Percentiles rank a stretch among this genome's conserved stretches.
These are phyloP conservation scores for Cryptocephalus moraei DNA, from an alignment of 2,888 invertebrate genomes.

Conservation along the genomic window DNA sequence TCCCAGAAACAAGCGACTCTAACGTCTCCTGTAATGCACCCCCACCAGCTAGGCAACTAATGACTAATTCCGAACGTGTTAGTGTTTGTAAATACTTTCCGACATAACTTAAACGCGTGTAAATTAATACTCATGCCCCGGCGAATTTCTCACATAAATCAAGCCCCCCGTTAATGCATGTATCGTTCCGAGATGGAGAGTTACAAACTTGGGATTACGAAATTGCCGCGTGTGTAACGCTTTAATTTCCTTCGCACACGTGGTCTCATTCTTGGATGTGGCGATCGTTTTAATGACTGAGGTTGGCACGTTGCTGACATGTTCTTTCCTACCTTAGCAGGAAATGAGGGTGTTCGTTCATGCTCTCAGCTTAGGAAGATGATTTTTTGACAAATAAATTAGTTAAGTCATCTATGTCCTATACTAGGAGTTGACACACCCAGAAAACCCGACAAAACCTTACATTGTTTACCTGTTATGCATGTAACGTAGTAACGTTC, in stretches of 20 bases:
- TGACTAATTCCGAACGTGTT: slow-evolving; percentile 12
- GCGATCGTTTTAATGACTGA: slow-evolving; percentile 3
- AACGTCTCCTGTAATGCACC: slow-evolving; percentile 4
- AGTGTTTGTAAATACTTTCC: slow-evolving; percentile 12
- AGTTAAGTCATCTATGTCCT: too few species aligned
- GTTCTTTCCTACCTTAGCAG: too few species aligned
- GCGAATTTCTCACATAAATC: slow-evolving; percentile 14
- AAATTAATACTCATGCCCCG: slow-evolving; percentile 13
- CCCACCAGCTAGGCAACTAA: slow-evolving; percentile 6
- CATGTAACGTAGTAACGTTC: too few species aligned
- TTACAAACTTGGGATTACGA: slow-evolving; percentile 9
- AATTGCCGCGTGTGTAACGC: slow-evolving; percentile 3
- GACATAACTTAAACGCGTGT: slow-evolving; percentile 13
- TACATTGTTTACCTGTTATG: too few species aligned
- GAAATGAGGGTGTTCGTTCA: too few species aligned
- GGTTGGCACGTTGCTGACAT: too few species aligned
- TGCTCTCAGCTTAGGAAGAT: too few species aligned
- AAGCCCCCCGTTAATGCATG: slow-evolving; percentile 9
- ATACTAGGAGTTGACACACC: too few species aligned
- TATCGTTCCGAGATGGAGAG: slow-evolving; percentile 10
- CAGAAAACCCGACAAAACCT: too few species aligned
- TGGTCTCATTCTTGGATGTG: slow-evolving; percentile 2
- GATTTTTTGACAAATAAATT: too few species aligned
- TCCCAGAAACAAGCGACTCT: too few species aligned
- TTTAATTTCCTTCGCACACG: slow-evolving; percentile 1